Evolutionary conservation across 2,113 vertebrate genomes (phyloP).

Genomic region (Melospiza georgiana): DNA sequence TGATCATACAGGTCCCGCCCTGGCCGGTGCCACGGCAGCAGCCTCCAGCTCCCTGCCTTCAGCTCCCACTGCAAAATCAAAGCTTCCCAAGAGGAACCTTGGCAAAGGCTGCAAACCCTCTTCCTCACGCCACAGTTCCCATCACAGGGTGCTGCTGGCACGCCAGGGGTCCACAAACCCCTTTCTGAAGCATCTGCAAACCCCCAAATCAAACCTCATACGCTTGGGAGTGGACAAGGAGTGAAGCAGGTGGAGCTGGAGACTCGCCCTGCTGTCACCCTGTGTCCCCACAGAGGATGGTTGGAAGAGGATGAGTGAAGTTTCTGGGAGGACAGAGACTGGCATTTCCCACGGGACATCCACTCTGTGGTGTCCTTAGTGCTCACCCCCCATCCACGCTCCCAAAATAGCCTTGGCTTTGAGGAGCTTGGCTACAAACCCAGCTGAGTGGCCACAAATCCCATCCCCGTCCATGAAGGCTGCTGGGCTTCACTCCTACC

Average conservation of each 20-base stretch:
- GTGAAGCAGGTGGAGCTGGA: neutral
- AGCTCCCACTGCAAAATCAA: neutral
- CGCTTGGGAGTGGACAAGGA: accelerated
- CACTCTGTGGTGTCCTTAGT: accelerated
- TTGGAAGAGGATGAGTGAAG: accelerated
- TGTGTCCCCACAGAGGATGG: accelerated
- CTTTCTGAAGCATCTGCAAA: neutral
- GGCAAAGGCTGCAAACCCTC: neutral
- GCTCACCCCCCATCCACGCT: accelerated
- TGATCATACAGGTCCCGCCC: neutral
- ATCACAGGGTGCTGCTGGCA: neutral
- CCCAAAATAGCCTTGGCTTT: neutral
- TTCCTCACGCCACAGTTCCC: accelerated
- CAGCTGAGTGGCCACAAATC: neutral
- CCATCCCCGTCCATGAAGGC: neutral
- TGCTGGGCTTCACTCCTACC: neutral
- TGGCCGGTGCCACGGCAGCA: accelerated
- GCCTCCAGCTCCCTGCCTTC: neutral
- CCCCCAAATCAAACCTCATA: neutral
- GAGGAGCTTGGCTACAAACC: neutral
- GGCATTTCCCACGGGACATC: neutral
- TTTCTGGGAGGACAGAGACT: neutral
- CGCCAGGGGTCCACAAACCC: accelerated
- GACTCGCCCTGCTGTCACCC: neutral
- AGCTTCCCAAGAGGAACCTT: neutral